Base-by-base conservation (phyloP, 2,888 invertebrate species). In the Biston stratarius region DNA sequence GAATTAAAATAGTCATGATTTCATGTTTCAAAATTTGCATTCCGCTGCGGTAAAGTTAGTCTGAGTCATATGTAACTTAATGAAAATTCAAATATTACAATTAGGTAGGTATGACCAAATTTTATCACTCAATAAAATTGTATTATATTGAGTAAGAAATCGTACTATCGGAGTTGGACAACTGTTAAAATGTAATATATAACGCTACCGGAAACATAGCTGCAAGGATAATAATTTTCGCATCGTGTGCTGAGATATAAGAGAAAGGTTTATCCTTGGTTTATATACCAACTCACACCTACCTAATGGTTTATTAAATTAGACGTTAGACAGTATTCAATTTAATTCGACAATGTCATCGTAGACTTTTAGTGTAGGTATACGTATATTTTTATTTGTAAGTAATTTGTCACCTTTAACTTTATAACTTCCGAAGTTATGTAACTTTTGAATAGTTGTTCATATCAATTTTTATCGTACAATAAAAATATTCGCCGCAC, bases 401-500 rank as follows among this genome's bases (percentile, higher is more conserved):
- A 0, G 38, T 56, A 44, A 58, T 62, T 44, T 48, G 34, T 48
- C 62, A 67, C 62, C 67, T 62, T 67, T 61, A 44, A 48, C 48
- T 62, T 66, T 61, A 62, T 59, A 36, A 55, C 67, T 67, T 53
- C 57, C 66, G 15, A 24, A 42, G 42, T 65, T 61, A 65, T 33
- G 55, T 62, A 48, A 62, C 36, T 36, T 42, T 36, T 15, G 36
- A 14, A 5, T 44, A 5, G 53, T 61, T 61, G 8, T 24, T 55
- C 55, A 42, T 55, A 44, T 55, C 24, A 55, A 44, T 52, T 38
- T 7, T n/a, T 14, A n/a, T 36, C n/a, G 36, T 24, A 48, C 36
- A 38, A 49, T 49, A 9, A 14, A 53, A 9, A 3, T 53, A 53
- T 53, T 53, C 52, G 38, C 14, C 38, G 15, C 15, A 38, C 14